Conservation (phyloP, 1,140 invertebrate species). For the Ostrea denselamellosa region DNA sequence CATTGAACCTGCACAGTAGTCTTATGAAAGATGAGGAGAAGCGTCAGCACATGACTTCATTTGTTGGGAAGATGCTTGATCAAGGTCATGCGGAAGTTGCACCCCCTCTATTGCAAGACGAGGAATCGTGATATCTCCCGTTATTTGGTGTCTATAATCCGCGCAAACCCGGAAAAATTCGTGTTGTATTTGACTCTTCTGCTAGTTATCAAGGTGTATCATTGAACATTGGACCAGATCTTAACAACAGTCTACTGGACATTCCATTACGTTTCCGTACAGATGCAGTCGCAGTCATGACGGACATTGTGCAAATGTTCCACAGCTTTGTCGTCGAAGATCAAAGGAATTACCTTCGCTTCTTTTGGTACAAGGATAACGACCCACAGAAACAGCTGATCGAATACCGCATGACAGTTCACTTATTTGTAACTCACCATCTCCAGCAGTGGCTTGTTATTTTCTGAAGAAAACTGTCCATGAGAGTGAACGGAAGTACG, state of each 20-base stretch:
- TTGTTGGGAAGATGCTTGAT: no score
- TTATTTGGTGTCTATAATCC: constrained; percentile 31
- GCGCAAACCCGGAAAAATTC: constrained; percentile 24
- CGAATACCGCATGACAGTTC: background rate
- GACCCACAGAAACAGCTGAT: background rate
- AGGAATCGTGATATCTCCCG: constrained; percentile 29
- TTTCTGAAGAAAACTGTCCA: background rate
- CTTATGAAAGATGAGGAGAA: no score
- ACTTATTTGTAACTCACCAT: background rate
- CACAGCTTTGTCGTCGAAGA: constrained; percentile 43
- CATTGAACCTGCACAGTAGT: no score
- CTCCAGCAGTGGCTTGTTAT: constrained; percentile 40
- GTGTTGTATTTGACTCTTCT: constrained; percentile 40
- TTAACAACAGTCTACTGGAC: constrained; percentile 20
- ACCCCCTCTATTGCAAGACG: background rate
- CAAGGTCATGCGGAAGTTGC: constrained; percentile 49
- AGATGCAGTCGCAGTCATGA: constrained; percentile 26
- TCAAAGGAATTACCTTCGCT: constrained; percentile 41
- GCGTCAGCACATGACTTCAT: no score
- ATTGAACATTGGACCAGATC: constrained; percentile 28
- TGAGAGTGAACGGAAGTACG: background rate
- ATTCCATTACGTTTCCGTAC: background rate
- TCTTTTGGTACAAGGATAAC: constrained; percentile 44
- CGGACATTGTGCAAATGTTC: constrained; percentile 52
- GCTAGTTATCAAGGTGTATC: constrained; percentile 27